Evolutionary conservation across 2,113 vertebrate genomes (phyloP), one percentile per base, ranked within the genome.

Genomic region (Oncorhynchus clarkii): DNA sequence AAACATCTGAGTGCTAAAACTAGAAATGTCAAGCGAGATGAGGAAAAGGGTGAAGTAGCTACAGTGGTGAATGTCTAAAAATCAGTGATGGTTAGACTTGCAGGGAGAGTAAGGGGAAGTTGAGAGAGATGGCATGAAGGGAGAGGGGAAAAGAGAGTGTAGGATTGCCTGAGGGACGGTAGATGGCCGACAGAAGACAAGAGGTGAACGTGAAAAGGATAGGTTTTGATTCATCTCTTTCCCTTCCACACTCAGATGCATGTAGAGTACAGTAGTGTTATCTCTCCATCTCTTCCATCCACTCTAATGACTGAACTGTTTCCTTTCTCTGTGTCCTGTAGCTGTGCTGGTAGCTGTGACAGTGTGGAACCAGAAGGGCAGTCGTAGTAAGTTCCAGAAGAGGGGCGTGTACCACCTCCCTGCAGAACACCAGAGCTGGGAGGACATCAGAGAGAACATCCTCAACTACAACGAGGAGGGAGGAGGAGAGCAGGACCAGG

Each of bases 401-500:
- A 92, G 91, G 70, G 94, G 93, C 64, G 91, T 96, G 82, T 96
- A 95, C 79, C 93, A 97, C 86, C 92, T 96, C 82, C 95, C 94
- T 5, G 93, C 94, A 22, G 94, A 96, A 66, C 94, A 88, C 76
- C 92, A 95, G 90, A 96, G 95, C 91, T 96, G 95, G 94, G 94
- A 97, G 84, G 93, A 96, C 88, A 88, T 96, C 82, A 88, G 95
- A 80, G 94, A 95, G 88, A 97, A 95, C 80, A 94, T 95, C 83
- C 94, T 96, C 59, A 95, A 95, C 87, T 95, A 94, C 88, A 95
- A 94, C 79, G 94, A 97, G 90, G 95, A 95, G 85, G 95, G 95
- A 26, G 95, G 95, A 70, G 94, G 95, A 78, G 94, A 97, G 82
- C 93, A 83, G 90, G 95, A 95, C 86, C 93, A 96, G 95, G 93